Evolutionary conservation across 2,797 vertebrate species (phyloP), one percentile per base, ranked within the genome.

Genomic region (Chloroceryle amazona): DNA sequence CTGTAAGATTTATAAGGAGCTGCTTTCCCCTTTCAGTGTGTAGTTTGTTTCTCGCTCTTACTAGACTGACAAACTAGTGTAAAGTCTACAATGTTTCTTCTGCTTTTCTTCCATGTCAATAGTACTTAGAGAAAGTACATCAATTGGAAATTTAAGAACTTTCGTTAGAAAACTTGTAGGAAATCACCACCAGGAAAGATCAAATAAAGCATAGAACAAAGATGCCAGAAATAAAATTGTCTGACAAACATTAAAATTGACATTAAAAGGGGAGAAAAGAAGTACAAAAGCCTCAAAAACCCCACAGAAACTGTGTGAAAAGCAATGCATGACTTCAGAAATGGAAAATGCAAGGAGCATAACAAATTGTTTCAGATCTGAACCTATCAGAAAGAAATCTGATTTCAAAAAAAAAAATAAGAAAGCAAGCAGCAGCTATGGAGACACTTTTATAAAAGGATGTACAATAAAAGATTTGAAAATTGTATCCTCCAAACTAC

Each of bases 141-240:
- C 44, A 57, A 29, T 3, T 63, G 62, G 73, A 84, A 94, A 90
- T 93, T 78, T 86, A 78, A 94, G 58, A 83, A 52, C 81, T 89
- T 62, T 63, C 47, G 58, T 80, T 51, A 85, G 31, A 85, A 85
- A 87, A 55, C 74, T 76, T 76, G 57, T 37, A 54, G 79, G 67
- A 73, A 87, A 87, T 61, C 68, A 82, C 67, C 79, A 47, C 60
- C 33, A 76, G 81, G 44, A 94, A 70, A 76, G 84, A 80, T 87
- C 46, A 89, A 63, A 85, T 26, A 87, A 80, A 85, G 71, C 81
- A 71, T 71, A 75, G 75, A 90, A 92, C 78, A 97, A 96, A 93
- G 76, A 72, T 2, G 1, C 39, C 86, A 95, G 86, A 71, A 93
- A 91, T 68, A 82, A 86, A 93, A 72, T 35, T 35, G 39, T 57